Evolutionary conservation across 2,888 invertebrate species (phyloP).

Genomic region (Acleris laterana): DNA sequence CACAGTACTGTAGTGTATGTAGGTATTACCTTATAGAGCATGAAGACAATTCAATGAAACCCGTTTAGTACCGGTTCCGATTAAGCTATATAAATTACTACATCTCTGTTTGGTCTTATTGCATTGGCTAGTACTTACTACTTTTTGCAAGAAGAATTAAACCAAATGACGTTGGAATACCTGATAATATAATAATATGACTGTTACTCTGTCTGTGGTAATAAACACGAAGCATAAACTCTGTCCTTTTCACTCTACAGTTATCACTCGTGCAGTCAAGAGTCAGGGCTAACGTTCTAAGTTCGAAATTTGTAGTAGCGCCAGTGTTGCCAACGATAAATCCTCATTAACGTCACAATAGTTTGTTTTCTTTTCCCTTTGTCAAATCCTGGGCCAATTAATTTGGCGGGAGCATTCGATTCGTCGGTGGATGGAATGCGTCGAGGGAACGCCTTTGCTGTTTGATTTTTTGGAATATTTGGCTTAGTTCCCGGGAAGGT

Average conservation of each 20-base stretch:
- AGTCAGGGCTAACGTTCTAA: too few relatives aligned
- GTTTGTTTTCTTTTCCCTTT: conserved; percentile 54
- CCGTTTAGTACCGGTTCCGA: too few relatives aligned
- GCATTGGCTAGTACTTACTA: too few relatives aligned
- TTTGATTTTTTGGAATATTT: conserved; percentile 19
- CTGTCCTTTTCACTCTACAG: too few relatives aligned
- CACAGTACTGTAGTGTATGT: too few relatives aligned
- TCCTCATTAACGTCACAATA: conserved; percentile 57
- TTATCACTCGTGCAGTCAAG: too few relatives aligned
- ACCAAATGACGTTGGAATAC: conserved; percentile 1
- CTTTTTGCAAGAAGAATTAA: conserved; percentile 9
- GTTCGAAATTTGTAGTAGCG: background rate
- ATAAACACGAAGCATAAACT: too few relatives aligned
- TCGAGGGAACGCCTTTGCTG: conserved; percentile 25
- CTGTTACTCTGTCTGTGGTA: too few relatives aligned
- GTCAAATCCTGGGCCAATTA: conserved; percentile 60
- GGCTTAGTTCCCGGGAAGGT: conserved; percentile 7
- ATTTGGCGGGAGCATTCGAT: conserved; percentile 58
- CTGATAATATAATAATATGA: background rate
- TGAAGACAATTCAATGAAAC: too few relatives aligned
- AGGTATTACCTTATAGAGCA: too few relatives aligned
- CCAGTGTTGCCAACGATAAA: conserved; percentile 47
- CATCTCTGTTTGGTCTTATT: too few relatives aligned
- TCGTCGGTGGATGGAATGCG: conserved; percentile 60
- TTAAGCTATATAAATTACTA: too few relatives aligned